These are phyloP conservation scores for Eucera pruinosa DNA, from an alignment of 2,888 invertebrate genomes.

Conservation along the genomic window DNA sequence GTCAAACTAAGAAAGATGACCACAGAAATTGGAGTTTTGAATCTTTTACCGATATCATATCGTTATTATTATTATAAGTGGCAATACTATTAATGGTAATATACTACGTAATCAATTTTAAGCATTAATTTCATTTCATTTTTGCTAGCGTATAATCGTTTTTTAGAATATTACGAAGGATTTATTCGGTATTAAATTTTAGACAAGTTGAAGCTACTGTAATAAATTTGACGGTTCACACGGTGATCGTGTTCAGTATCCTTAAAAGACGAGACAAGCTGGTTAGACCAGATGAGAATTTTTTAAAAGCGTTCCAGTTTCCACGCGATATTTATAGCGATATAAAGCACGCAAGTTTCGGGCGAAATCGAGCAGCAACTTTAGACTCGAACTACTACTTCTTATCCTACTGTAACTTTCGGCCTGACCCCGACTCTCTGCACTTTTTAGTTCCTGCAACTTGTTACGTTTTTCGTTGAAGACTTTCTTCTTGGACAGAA, in stretches of 20 bases:
- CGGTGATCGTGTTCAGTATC: background rate
- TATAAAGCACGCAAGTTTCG: slow-evolving; percentile 55
- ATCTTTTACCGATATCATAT: too few relatives aligned
- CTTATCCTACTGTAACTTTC: slow-evolving; percentile 56
- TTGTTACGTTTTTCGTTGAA: slow-evolving; percentile 8
- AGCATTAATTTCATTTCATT: background rate
- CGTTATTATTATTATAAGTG: too few relatives aligned
- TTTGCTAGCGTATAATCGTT: background rate
- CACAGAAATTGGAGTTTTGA: too few relatives aligned
- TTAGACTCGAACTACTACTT: slow-evolving; percentile 52
- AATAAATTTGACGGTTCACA: slow-evolving; percentile 13
- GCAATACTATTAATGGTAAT: too few relatives aligned
- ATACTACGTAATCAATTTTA: background rate
- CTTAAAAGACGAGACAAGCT: slow-evolving; percentile 28
- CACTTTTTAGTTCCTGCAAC: slow-evolving; percentile 5
- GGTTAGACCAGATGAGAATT: slow-evolving; percentile 34
- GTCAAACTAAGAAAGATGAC: too few relatives aligned
- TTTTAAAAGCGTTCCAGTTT: slow-evolving; percentile 51
- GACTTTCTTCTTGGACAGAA: slow-evolving; percentile 23
- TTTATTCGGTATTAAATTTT: slow-evolving; percentile 5
- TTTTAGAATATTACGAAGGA: background rate
- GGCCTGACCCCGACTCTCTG: slow-evolving; percentile 19
- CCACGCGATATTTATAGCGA: slow-evolving; percentile 58
- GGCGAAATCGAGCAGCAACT: slow-evolving; percentile 60
- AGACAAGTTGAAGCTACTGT: background rate